Percentiles rank a stretch among this genome's conserved stretches.
phyloP scores from a whole-genome alignment of 2,888 invertebrate genomes.

The Disparrhopalites patrizii region DNA sequence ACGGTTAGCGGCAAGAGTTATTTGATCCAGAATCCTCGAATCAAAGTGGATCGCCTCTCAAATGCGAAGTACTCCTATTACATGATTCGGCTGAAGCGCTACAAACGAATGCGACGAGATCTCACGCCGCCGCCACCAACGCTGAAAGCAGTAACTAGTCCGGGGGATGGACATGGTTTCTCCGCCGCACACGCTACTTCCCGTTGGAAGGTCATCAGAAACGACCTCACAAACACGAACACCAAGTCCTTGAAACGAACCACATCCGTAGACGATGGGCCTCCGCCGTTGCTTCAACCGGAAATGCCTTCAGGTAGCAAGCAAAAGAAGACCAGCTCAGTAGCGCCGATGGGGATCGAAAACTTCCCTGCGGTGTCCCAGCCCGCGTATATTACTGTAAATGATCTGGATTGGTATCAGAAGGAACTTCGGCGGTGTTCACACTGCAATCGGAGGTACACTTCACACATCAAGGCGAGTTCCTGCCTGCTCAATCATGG shows the following conservation, averaged over 20 bases:
- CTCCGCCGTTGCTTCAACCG: constrained; percentile 9
- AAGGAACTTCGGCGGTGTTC: constrained; percentile 19
- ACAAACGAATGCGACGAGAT: not conserved
- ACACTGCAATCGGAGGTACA: constrained; percentile 12
- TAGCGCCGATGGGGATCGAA: not conserved
- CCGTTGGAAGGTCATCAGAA: not conserved
- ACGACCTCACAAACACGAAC: not conserved
- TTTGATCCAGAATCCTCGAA: constrained; percentile 10
- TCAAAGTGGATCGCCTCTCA: not conserved
- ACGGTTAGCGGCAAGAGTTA: not conserved
- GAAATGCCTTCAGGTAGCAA: not conserved
- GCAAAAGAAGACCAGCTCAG: not conserved
- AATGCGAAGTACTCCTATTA: not conserved
- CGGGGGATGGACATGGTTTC: not conserved
- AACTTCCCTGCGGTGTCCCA: constrained; percentile 14
- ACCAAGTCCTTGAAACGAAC: not conserved
- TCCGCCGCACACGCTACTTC: not conserved
- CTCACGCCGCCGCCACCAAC: constrained; percentile 1
- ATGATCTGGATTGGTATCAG: constrained; percentile 18
- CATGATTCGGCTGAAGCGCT: not conserved
- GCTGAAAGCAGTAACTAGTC: not conserved
- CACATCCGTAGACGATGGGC: not conserved
- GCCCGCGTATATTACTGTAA: not conserved
- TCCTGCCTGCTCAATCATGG: constrained; percentile 20
- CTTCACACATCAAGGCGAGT: constrained; percentile 8